Percentiles rank a stretch among this genome's conserved stretches.
Evolutionary conservation across 2,113 vertebrate genomes (phyloP).

Genomic region (Ptilonorhynchus violaceus): DNA sequence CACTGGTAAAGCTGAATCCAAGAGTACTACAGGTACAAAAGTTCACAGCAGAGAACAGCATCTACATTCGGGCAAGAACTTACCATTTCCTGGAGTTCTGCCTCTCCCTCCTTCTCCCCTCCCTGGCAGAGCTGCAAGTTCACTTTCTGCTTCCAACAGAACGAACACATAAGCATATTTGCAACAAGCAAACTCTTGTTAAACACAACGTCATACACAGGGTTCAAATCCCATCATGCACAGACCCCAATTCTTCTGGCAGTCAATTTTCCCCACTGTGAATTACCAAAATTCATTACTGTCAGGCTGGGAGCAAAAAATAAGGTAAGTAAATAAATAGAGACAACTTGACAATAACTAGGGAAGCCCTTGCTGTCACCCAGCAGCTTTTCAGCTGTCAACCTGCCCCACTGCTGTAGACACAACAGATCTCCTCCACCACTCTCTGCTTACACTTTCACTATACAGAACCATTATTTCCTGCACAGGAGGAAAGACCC

Average conservation of each 20-base stretch:
- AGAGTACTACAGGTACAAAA: conserved; percentile 20
- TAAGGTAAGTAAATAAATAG: not conserved
- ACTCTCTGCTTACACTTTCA: not conserved
- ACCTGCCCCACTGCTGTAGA: not conserved
- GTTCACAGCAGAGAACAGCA: not conserved
- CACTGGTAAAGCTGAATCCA: not conserved
- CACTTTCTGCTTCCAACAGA: not conserved
- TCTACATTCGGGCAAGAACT: not conserved
- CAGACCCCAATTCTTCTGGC: not conserved
- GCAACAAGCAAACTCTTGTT: not conserved
- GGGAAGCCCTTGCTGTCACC: not conserved
- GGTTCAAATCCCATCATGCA: not conserved
- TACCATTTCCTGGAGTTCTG: not conserved
- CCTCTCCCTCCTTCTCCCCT: not conserved
- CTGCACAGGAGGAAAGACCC: not conserved
- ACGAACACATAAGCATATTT: not conserved
- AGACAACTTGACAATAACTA: not conserved
- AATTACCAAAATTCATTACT: not conserved
- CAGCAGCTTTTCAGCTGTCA: not conserved
- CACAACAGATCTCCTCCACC: not conserved
- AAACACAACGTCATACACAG: not conserved
- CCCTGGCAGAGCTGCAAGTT: not conserved
- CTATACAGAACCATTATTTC: not conserved
- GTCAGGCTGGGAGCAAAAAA: not conserved
- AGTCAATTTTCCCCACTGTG: not conserved